A percentile compares a stretch with the other conserved stretches of the same genome.
These are phyloP conservation scores for Parotocinclus haroldoi DNA, from an alignment of 2,797 vertebrate genomes.

Conservation along the genomic window DNA sequence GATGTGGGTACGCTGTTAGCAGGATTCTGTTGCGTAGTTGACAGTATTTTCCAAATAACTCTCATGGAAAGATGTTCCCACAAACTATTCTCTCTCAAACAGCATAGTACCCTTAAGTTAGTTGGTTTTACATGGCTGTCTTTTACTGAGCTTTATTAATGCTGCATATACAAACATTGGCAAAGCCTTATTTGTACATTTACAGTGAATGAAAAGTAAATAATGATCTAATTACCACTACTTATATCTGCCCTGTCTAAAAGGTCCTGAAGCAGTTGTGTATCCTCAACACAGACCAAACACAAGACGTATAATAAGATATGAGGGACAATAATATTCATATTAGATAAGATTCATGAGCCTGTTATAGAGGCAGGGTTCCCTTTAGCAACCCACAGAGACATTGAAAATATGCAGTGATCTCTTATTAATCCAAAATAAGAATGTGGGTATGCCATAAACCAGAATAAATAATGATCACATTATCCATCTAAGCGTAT, in stretches of 20 bases:
- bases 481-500: constrained; percentile 24
- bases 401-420: constrained; percentile 28
- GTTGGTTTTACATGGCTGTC: not conserved
- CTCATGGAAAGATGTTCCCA: constrained; percentile 5
- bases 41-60: constrained; percentile 18
- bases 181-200: constrained; percentile 12
- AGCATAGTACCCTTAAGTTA: constrained; percentile 12
- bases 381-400: constrained; percentile 41
- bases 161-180: constrained; percentile 14
- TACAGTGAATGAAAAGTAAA: constrained; percentile 38
- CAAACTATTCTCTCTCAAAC: constrained; percentile 4
- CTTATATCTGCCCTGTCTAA: constrained; percentile 48
- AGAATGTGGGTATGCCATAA: constrained; percentile 31
- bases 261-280: constrained; percentile 28
- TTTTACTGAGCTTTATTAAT: constrained; percentile 8
- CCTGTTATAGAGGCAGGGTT: constrained; percentile 39
- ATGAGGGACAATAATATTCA: constrained; percentile 42
- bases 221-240: constrained; percentile 44
- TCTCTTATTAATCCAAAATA: constrained; percentile 36
- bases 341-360: constrained; percentile 50
- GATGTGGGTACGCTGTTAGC: constrained; percentile 24
- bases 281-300: constrained; percentile 23
- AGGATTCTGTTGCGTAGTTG: constrained; percentile 9
- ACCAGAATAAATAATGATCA: constrained; percentile 26
- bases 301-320: constrained; percentile 44